phyloP scores from a whole-genome alignment of 1,140 invertebrate genomes.

The Oedothorax gibbosus region DNA sequence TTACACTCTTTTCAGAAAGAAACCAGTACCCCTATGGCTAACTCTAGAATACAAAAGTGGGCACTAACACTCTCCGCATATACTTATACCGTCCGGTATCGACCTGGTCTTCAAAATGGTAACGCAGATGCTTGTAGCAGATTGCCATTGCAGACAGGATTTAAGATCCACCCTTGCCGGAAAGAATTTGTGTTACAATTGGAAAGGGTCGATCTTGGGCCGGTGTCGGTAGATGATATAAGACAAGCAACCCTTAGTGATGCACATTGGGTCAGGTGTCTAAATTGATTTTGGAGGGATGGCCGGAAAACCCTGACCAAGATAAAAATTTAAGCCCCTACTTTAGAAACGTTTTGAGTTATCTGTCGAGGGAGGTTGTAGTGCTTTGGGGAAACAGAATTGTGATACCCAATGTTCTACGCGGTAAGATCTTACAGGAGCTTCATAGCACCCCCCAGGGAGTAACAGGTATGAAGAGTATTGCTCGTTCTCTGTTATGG shows the following conservation, averaged over 20 bases:
- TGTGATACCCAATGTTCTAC: not conserved
- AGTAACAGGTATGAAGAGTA: slow-evolving; percentile 21
- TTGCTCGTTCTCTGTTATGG: slow-evolving; percentile 30
- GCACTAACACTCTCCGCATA: slow-evolving; percentile 66
- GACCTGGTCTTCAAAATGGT: slow-evolving; percentile 62
- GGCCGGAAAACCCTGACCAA: not conserved
- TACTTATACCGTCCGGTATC: slow-evolving; percentile 67
- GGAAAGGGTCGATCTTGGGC: slow-evolving; percentile 6
- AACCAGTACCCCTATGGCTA: slow-evolving; percentile 65
- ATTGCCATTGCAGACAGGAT: not conserved
- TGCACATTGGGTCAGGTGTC: not conserved
- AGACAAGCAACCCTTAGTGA: not conserved
- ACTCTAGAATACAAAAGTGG: slow-evolving; percentile 67
- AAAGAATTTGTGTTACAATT: slow-evolving; percentile 16
- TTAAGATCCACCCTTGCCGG: slow-evolving; percentile 1
- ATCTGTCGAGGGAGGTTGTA: not conserved
- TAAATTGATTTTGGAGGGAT: slow-evolving; percentile 7
- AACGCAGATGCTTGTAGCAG: slow-evolving; percentile 63
- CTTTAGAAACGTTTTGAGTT: slow-evolving; percentile 22
- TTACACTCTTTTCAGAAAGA: slow-evolving; percentile 68
- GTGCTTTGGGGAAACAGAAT: slow-evolving; percentile 16
- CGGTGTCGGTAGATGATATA: slow-evolving; percentile 11
- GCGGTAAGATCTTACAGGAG: slow-evolving; percentile 1
- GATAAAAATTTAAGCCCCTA: not conserved
- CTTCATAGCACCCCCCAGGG: slow-evolving; percentile 32